phyloP scores from a whole-genome alignment of 1,140 invertebrate species.

The Eufriesea mexicana region DNA sequence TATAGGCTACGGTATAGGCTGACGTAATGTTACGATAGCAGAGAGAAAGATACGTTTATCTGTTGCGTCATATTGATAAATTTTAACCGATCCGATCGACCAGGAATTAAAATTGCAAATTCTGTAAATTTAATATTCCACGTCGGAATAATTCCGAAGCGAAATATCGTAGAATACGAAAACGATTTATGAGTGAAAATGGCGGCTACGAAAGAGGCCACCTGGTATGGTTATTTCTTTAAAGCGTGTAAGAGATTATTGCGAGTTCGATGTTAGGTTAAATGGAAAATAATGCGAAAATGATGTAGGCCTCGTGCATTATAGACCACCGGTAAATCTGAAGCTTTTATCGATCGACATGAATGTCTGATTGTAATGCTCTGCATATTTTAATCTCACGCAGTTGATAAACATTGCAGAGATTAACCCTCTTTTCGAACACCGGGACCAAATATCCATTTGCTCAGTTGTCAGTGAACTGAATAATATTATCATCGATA shows the following conservation, averaged over 20 bases:
- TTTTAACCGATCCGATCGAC: too few species aligned
- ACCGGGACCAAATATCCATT: too few species aligned
- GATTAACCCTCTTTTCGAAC: background rate
- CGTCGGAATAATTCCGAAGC: too few species aligned
- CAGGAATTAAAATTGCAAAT: too few species aligned
- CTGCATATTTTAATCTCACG: background rate
- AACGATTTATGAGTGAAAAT: background rate
- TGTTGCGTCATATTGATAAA: too few species aligned
- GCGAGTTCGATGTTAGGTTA: background rate
- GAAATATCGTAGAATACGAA: too few species aligned
- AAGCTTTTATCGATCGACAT: background rate
- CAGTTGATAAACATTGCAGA: background rate
- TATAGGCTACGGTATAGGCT: too few species aligned
- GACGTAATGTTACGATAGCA: too few species aligned
- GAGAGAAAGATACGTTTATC: too few species aligned
- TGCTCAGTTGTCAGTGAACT: too few species aligned
- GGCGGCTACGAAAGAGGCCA: background rate
- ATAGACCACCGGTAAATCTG: background rate
- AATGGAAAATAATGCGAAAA: background rate
- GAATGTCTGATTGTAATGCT: background rate
- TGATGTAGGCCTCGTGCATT: background rate
- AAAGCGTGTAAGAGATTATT: background rate
- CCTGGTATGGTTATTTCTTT: background rate
- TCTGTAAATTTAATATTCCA: too few species aligned
- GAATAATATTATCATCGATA: too few species aligned